These are phyloP conservation scores for Hesperophylax magnus DNA, from an alignment of 1,140 invertebrate genomes.

Conservation along the genomic window DNA sequence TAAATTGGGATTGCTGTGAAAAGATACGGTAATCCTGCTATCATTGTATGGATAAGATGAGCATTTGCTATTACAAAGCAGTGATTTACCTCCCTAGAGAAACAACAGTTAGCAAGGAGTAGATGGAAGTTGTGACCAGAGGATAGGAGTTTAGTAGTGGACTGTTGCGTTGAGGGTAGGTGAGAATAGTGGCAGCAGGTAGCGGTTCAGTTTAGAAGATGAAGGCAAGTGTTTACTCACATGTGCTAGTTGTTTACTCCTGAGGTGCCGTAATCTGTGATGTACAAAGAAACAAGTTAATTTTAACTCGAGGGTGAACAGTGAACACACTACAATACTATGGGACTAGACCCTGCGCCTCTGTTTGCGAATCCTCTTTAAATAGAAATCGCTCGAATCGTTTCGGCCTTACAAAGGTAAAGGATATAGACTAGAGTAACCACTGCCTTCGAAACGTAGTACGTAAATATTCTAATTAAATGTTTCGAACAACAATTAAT, in stretches of 20 bases:
- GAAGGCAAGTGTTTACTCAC: not conserved
- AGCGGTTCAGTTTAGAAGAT: not conserved
- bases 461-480: too few relatives aligned
- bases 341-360: not conserved
- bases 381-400: not conserved
- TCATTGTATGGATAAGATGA: too few relatives aligned
- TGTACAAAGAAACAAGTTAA: constrained; percentile 29
- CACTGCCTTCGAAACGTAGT: too few relatives aligned
- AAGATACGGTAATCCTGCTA: too few relatives aligned
- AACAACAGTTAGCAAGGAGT: not conserved
- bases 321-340: not conserved
- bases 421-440: too few relatives aligned
- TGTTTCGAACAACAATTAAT: too few relatives aligned
- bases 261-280: constrained; percentile 24
- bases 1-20: too few relatives aligned
- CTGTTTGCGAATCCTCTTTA: not conserved
- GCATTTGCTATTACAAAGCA: too few relatives aligned
- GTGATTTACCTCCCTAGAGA: too few relatives aligned
- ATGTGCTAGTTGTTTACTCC: constrained; percentile 11
- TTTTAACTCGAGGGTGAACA: not conserved
- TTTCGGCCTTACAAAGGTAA: too few relatives aligned
- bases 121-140: not conserved
- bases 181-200: not conserved
- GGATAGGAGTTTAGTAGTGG: not conserved
- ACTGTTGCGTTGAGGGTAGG: not conserved